Conservation (phyloP, 2,113 vertebrate genomes). For the Hirundichthys speculiger region DNA sequence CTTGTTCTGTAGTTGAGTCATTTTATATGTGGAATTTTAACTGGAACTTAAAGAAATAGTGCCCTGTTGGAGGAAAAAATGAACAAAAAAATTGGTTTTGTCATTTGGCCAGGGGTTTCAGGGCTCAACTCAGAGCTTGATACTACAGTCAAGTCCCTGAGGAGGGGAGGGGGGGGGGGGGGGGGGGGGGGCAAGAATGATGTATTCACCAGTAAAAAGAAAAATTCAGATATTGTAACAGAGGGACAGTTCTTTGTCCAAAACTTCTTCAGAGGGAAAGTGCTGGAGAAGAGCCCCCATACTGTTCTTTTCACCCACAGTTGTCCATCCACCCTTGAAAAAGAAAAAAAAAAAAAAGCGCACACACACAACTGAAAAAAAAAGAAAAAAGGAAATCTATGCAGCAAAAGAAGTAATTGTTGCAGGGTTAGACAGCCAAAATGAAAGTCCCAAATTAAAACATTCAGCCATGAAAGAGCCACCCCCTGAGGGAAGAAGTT, state of each 20-base stretch:
- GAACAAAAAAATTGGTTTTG: constrained; percentile 6
- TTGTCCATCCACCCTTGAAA: constrained; percentile 27
- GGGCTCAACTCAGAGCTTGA: constrained; percentile 38
- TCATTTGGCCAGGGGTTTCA: constrained; percentile 23
- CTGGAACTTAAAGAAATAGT: constrained; percentile 1
- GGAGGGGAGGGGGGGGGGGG: constrained; percentile 27
- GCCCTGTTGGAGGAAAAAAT: neutral
- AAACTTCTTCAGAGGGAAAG: constrained; percentile 33
- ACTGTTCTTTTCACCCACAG: constrained; percentile 52
- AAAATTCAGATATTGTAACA: constrained; percentile 36
- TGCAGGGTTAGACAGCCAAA: constrained; percentile 16
- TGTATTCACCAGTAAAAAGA: constrained; percentile 43
- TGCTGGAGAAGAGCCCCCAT: constrained; percentile 21
- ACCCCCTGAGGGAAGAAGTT: constrained; percentile 6
- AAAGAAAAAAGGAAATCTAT: constrained; percentile 15
- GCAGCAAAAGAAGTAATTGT: constrained; percentile 28
- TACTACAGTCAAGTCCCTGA: constrained; percentile 15
- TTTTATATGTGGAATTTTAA: neutral
- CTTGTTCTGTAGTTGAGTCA: neutral
- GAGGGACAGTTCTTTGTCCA: constrained; percentile 35
- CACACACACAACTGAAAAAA: constrained; percentile 18
- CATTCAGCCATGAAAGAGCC: constrained; percentile 19
- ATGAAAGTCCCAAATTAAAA: constrained; percentile 18
- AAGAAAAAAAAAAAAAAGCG: too few relatives aligned
- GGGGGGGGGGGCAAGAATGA: constrained; percentile 33